Base-by-base conservation (phyloP, 2,888 invertebrate genomes). In the Folsomia candida region DNA sequence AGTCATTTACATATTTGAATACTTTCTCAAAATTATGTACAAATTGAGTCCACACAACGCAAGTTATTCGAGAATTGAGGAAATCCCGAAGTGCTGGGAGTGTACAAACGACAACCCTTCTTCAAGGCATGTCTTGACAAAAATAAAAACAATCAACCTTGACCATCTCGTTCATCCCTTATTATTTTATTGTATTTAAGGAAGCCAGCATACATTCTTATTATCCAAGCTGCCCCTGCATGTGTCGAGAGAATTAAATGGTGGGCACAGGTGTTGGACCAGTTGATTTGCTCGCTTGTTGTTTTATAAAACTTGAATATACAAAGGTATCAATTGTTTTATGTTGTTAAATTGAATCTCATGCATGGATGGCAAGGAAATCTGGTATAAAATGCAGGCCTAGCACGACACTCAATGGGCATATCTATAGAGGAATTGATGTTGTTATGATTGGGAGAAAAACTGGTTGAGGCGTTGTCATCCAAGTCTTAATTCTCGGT, bases 391-490 rank as follows among this genome's bases (percentile, higher is more conserved):
- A 37, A 37, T 4, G 37, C 37, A 37, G 14, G 37, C 14, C n/a
- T n/a, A n/a, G n/a, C n/a, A n/a, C n/a, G n/a, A n/a, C n/a, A n/a
- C n/a, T n/a, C n/a, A n/a, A n/a, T 37, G 37, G 37, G 14, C 37
- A 37, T 4, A 37, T 37, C n/a, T n/a, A n/a, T n/a, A n/a, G n/a
- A n/a, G n/a, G n/a, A 37, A 14, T 37, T 37, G 37, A 14, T 4
- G 37, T 37, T 37, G n/a, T n/a, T n/a, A n/a, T n/a, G 37, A 37
- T 37, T 4, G 14, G 14, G 14, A 51, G n/a, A 37, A 28, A 61
- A 70, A 66, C 67, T 58, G 70, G 70, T 70, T 67, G 66, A 70
- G 70, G 70, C 70, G 70, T 70, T 67, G 61, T 61, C 62, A 25
- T 29, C 37, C 24, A 14, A n/a, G 20, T 14, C 37, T n/a, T 37